These are phyloP conservation scores for Platygyra sinensis DNA, from an alignment of 64 coral and sea anemone species.

Conservation along the genomic window DNA sequence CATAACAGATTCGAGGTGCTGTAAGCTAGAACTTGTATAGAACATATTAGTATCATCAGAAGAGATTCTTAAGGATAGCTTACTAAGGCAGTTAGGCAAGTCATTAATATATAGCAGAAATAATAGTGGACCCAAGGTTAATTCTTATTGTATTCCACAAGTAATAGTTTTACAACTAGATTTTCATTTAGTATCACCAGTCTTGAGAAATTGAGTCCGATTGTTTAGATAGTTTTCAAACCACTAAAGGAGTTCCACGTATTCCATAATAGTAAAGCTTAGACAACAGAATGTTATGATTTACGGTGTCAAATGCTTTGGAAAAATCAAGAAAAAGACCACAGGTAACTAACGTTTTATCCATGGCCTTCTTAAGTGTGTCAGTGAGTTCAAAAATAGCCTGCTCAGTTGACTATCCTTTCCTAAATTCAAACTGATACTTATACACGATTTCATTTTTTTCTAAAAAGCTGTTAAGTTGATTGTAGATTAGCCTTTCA, in stretches of 20 bases:
- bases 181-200: conserved; percentile 11
- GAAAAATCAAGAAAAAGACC: conserved; percentile 39
- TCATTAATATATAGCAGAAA: conserved; percentile 47
- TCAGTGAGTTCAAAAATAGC: conserved; percentile 41
- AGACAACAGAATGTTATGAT: conserved; percentile 28
- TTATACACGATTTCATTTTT: conserved; percentile 8
- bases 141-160: conserved; percentile 25
- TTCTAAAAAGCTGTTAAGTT: too few relatives aligned
- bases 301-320: not conserved
- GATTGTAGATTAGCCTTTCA: too few relatives aligned
- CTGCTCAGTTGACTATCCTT: conserved; percentile 22
- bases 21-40: conserved; percentile 13
- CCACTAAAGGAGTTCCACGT: conserved; percentile 25
- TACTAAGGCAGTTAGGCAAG: not conserved
- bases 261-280: conserved; percentile 39
- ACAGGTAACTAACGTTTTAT: conserved; percentile 29
- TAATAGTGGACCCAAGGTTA: conserved; percentile 15
- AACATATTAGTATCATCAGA: conserved; percentile 44
- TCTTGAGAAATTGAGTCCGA: conserved; percentile 36
- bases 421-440: not conserved
- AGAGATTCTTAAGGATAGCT: conserved; percentile 36
- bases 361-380: conserved; percentile 34
- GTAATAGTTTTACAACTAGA: conserved; percentile 10
- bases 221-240: conserved; percentile 20
- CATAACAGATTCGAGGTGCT: conserved; percentile 12